Base-by-base conservation (phyloP, 2,113 vertebrate genomes). In the Microtus ochrogaster region DNA sequence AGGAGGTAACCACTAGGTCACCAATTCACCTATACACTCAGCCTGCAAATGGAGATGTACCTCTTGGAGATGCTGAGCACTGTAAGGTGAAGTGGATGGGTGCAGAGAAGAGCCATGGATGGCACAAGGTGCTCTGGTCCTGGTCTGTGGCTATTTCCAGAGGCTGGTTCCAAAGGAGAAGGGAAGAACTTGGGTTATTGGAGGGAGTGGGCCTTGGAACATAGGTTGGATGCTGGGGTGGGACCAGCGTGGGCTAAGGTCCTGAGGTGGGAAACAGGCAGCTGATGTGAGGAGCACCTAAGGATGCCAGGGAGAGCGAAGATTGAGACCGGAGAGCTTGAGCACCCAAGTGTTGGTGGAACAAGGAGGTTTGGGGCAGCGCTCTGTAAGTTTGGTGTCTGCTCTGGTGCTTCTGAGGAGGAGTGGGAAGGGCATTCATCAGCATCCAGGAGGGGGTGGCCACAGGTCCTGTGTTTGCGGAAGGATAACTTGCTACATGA, bases 401-500 rank as follows among this genome's bases (percentile, higher is more conserved):
- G 14, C 52, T 63, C 77, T 12, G 14, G 61, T 63, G 96, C 89
- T 89, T 92, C 36, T 11, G 84, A 94, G 96, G 85, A 92, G n/a
- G 68, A 39, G 41, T 63, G 21, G 33, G 58, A 61, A 73, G 19
- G 68, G 28, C 61, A 58, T 91, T 68, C 55, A 30, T 89, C 1
- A 1, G 63, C 58, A 72, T 93, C 72, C 30, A 39, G 87, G 36
- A 39, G 52, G 49, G 74, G 79, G 13, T 47, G 33, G 58, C 89
- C 0, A n/a, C 47, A 12, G 63, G 24, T 39, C 28, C 66, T 36
- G 21, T 7, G 3, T 85, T 96, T 89, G 68, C 28, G 87, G 96
- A 88, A 91, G 91, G 94, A 98, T 98, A 96, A 98, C 96, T 92
- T 97, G 95, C 98, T 98, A 97, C 85, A 66, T 95, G 95, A 97